Evolutionary conservation across 1,140 invertebrate species (phyloP), one percentile per base, ranked within the genome.

Genomic region (Papilio aristodemus): DNA sequence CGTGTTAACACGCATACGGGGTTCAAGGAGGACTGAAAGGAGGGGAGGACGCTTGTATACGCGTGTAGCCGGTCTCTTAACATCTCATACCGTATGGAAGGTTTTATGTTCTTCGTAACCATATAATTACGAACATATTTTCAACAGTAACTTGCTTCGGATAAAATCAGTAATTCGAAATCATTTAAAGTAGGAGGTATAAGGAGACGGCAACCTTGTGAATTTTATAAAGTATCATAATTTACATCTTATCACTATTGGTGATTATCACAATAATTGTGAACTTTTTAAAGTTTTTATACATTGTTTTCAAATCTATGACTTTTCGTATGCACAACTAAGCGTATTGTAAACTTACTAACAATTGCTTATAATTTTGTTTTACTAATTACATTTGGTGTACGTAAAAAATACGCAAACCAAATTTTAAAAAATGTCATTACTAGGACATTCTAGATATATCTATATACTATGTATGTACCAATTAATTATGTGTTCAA

Each of bases 11-110:
- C 75, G 69, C 75, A 79, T 74, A 71, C 67, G 62, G 72, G 68
- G 80, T 84, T 89, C 85, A 87, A 85, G 83, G 84, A 83, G 76
- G 25, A 17, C 62, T 11, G 39, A 22, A 43, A 27, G 17, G 32
- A 37, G 37, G 62, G 62, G 22, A 25, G 39, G 27, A 59, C 1
- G n/a, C 13, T 13, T 59, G n/a, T n/a, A 14, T 36, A 36, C 17
- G n/a, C 32, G 38, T 32, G 58, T 32, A n/a, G 14, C 14, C 36
- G 59, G 14, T 37, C 14, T 62, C 14, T 19, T 62, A n/a, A 62
- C 36, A 32, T 37, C 4, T 36, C 27, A 58, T 58, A 13, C 46
- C 22, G 19, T 54, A 54, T 54, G 46, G 46, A 54, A 22, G 19
- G 22, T 54, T 54, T 54, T 54, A 54, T 54, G 19, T 54, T 54